Evolutionary conservation across 1,140 invertebrate genomes (phyloP), one percentile per base, ranked within the genome.

Genomic region (Drosophila tristis): DNA sequence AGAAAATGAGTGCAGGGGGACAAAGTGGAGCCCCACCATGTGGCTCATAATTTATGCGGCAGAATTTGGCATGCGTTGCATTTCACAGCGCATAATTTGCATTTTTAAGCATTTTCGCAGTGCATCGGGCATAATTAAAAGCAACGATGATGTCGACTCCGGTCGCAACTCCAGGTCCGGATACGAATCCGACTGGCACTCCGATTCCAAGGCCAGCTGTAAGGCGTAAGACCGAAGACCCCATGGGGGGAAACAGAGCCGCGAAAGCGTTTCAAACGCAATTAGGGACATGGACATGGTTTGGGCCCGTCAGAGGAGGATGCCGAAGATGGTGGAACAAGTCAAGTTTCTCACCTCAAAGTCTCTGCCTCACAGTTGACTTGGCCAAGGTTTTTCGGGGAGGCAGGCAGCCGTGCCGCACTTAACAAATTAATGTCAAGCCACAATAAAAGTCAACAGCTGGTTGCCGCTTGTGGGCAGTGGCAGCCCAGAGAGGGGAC

Each of bases 381-480:
- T 76, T 56, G 56, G 49, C 25, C 47, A 48, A 62, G 42, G 26
- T 61, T 57, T 54, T 48, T 44, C 16, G 60, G 23, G 44, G 25
- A 48, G 57, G 57, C 55, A 72, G 39, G 58, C 56, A 65, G 63
- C 66, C 64, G 51, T 67, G 78, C 67, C 65, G 84, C 84, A 89
- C 84, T 89, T 89, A 89, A 89, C 84, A 89, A 89, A 89, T 89
- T 89, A 89, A 89, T 89, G 84, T 89, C 84, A 89, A 84, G 84
- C 84, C 84, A 89, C 84, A 89, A 89, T 89, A 89, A 89, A 89
- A 89, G 76, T 89, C 84, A 89, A 89, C 84, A 89, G 84, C 84
- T 89, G 84, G 67, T 77, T 84, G 49, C 56, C 29, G 59, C 51
- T 64, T 39, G 35, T 39, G 35, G 35, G 35, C 35, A 39, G 35